These are phyloP conservation scores for Tangara arthus DNA, from an alignment of 2,797 vertebrate species.

Conservation along the genomic window DNA sequence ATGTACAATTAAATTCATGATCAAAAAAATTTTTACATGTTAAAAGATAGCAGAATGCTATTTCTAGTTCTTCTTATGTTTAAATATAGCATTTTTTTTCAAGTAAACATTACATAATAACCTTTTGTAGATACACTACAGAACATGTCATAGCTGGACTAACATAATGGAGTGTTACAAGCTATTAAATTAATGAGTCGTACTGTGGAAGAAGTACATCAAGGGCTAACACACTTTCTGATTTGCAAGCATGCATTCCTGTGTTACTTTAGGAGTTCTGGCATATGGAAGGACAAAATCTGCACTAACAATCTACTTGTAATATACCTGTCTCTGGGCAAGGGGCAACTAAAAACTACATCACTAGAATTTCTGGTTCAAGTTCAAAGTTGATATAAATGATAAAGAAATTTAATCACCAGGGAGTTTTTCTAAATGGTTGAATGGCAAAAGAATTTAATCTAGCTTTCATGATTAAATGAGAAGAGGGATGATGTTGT, in stretches of 20 bases:
- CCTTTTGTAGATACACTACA: slow-evolving; percentile 10
- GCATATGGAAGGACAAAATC: slow-evolving; percentile 19
- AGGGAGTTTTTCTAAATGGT: not conserved
- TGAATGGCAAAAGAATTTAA: not conserved
- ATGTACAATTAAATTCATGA: not conserved
- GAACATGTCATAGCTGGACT: slow-evolving; percentile 35
- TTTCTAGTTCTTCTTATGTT: slow-evolving; percentile 30
- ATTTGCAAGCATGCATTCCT: not conserved
- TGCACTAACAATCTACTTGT: not conserved
- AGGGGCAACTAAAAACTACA: not conserved
- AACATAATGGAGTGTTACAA: slow-evolving; percentile 52
- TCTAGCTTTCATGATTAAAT: not conserved
- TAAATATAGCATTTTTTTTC: not conserved
- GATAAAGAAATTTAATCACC: not conserved
- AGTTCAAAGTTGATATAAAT: not conserved
- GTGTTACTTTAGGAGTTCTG: not conserved
- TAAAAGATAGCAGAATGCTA: not conserved
- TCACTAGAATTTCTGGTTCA: not conserved
- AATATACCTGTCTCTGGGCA: not conserved
- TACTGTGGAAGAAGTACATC: slow-evolving; percentile 52
- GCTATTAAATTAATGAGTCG: slow-evolving; percentile 67
- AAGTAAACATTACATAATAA: slow-evolving; percentile 42
- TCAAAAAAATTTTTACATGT: not conserved
- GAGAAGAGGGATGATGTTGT: not conserved
- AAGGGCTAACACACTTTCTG: slow-evolving; percentile 24